phyloP scores from a whole-genome alignment of 2,797 vertebrate genomes.

The Gephyroberyx darwinii region DNA sequence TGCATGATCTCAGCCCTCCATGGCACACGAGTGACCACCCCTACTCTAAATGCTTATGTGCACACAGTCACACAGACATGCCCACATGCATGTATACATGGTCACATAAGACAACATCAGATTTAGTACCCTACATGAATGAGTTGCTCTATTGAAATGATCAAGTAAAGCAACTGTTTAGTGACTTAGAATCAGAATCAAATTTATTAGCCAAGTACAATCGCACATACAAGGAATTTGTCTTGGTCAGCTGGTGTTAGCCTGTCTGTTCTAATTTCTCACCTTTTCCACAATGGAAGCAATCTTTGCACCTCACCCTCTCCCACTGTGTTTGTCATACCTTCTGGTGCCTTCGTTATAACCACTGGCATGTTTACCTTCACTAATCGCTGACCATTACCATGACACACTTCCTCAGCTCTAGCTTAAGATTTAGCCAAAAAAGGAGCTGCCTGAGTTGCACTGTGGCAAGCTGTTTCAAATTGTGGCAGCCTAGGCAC shows the following conservation, averaged over 20 bases:
- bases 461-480: slow-evolving; percentile 40
- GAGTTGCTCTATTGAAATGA: background rate
- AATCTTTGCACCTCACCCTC: background rate
- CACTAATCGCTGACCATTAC: slow-evolving; percentile 52
- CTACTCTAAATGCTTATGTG: no score
- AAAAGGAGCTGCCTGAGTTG: slow-evolving; percentile 67
- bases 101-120: background rate
- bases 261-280: background rate
- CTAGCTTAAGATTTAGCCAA: slow-evolving; percentile 60
- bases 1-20: no score
- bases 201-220: no score
- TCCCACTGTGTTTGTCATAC: slow-evolving; percentile 9
- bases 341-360: slow-evolving; percentile 24
- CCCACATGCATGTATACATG: no score
- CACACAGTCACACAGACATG: background rate
- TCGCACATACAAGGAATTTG: no score
- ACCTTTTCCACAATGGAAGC: background rate
- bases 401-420: slow-evolving; percentile 44
- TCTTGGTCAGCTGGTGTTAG: no score
- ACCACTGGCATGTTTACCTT: slow-evolving; percentile 53
- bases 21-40: no score
- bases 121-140: background rate
- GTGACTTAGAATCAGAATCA: no score
- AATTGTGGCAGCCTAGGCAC: slow-evolving; percentile 5
- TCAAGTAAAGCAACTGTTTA: no score